phyloP scores from a whole-genome alignment of 2,797 vertebrate genomes.

The Gymnodraco acuticeps region DNA sequence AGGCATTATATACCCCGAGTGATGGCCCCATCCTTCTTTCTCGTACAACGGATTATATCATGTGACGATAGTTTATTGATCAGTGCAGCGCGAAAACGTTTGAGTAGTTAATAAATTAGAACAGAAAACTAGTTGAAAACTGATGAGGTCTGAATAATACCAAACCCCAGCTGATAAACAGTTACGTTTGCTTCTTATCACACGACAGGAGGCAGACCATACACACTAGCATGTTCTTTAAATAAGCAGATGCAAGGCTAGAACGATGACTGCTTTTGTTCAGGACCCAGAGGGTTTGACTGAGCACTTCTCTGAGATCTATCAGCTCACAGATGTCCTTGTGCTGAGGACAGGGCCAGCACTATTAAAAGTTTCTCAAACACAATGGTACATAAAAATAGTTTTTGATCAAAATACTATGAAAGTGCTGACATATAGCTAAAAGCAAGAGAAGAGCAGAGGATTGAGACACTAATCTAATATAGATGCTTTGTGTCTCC shows the following conservation, averaged over 20 bases:
- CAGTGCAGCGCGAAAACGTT: neutral
- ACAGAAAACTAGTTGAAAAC: neutral
- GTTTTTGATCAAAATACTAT: neutral
- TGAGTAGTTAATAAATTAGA: neutral
- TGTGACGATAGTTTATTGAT: conserved; percentile 9
- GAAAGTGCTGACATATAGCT: conserved; percentile 6
- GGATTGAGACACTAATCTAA: conserved; percentile 29
- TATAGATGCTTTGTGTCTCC: conserved; percentile 51
- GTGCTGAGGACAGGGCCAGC: conserved; percentile 47
- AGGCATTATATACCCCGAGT: conserved; percentile 8
- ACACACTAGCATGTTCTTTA: conserved; percentile 52
- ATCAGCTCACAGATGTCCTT: conserved; percentile 61
- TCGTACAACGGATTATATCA: neutral
- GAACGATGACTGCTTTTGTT: conserved; percentile 48
- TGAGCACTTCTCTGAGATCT: conserved; percentile 70
- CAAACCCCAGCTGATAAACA: neutral
- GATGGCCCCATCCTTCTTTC: neutral
- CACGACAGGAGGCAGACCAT: conserved; percentile 33
- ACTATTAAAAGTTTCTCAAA: conserved; percentile 32
- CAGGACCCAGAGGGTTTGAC: conserved; percentile 56
- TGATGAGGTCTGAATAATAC: neutral
- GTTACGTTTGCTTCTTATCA: conserved; percentile 18
- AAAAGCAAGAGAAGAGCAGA: conserved; percentile 7
- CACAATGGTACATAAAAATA: conserved; percentile 34
- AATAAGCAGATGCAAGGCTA: conserved; percentile 59